Conservation (phyloP, 2,888 invertebrate species). For the Nomada ruficornis region DNA sequence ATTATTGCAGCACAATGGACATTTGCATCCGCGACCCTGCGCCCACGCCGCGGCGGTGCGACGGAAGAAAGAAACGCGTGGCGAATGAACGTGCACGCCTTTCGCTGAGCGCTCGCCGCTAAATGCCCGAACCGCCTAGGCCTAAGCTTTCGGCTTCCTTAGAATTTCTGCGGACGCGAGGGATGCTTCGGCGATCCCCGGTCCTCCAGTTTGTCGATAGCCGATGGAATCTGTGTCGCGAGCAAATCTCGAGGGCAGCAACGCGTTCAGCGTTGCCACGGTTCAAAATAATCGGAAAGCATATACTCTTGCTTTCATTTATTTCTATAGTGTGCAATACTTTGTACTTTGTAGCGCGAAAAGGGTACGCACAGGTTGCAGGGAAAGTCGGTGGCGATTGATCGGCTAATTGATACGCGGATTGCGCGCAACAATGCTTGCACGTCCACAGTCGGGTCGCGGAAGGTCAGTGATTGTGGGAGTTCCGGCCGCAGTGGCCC, state of each 20-base stretch:
- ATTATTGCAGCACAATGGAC: constrained; percentile 50
- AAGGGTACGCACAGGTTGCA: too few relatives aligned
- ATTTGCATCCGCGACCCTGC: constrained; percentile 6
- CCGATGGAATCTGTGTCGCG: background rate
- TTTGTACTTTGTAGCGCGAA: too few relatives aligned
- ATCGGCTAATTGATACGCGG: background rate
- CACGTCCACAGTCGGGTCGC: constrained; percentile 38
- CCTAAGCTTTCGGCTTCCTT: constrained; percentile 20
- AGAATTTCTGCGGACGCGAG: constrained; percentile 20
- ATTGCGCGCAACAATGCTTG: constrained; percentile 26
- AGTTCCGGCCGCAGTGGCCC: constrained; percentile 53
- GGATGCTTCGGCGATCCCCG: constrained; percentile 32
- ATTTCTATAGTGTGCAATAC: too few relatives aligned
- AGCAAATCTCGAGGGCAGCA: background rate
- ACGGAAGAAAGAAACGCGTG: constrained; percentile 19
- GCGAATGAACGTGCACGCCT: constrained; percentile 30
- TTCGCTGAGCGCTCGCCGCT: background rate
- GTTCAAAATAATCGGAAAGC: too few relatives aligned
- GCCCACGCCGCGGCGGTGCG: constrained; percentile 17
- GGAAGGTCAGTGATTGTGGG: constrained; percentile 66
- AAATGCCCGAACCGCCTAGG: background rate
- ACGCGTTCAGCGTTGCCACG: too few relatives aligned
- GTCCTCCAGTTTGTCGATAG: constrained; percentile 29
- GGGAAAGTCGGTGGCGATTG: too few relatives aligned
- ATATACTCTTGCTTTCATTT: too few relatives aligned